Evolutionary conservation across 1,140 invertebrate genomes (phyloP).

Genomic region (Goniozus legneri): DNA sequence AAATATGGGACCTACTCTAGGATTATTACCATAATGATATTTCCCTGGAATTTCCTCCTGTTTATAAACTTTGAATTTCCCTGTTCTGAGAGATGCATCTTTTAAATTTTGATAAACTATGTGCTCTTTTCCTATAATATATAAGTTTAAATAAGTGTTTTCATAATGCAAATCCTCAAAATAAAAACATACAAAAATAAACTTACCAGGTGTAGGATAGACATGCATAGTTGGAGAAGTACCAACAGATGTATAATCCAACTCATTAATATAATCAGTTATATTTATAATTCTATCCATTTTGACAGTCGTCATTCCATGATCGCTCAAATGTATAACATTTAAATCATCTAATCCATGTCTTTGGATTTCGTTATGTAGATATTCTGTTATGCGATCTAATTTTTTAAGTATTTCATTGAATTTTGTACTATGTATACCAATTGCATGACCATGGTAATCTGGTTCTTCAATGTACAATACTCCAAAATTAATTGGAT

Average conservation of each 20-base stretch:
- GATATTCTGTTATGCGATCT: slow-evolving; percentile 59
- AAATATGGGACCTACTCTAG: slow-evolving; percentile 59
- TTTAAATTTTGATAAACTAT: slow-evolving; percentile 57
- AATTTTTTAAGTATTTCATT: slow-evolving; percentile 53
- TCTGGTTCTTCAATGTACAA: slow-evolving; percentile 76
- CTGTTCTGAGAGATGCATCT: slow-evolving; percentile 40
- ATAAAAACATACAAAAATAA: not conserved
- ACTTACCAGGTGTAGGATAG: slow-evolving; percentile 54
- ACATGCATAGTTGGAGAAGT: slow-evolving; percentile 55
- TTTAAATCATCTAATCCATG: slow-evolving; percentile 60
- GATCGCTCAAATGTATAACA: slow-evolving; percentile 71
- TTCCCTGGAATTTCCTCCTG: slow-evolving; percentile 57
- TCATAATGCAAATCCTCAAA: slow-evolving; percentile 1
- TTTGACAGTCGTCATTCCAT: slow-evolving; percentile 65
- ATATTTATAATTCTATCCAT: slow-evolving; percentile 59
- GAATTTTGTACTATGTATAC: slow-evolving; percentile 49
- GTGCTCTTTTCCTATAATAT: slow-evolving; percentile 46
- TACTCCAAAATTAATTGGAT: slow-evolving; percentile 63
- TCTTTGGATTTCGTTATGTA: slow-evolving; percentile 55
- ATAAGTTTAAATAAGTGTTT: not conserved
- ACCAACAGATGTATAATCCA: slow-evolving; percentile 51
- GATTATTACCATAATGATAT: slow-evolving; percentile 62
- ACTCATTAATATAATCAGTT: slow-evolving; percentile 53
- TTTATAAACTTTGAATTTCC: slow-evolving; percentile 58
- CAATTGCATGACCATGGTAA: slow-evolving; percentile 55